Evolutionary conservation across 2,113 vertebrate genomes (phyloP).

Genomic region (Alethe castanea): DNA sequence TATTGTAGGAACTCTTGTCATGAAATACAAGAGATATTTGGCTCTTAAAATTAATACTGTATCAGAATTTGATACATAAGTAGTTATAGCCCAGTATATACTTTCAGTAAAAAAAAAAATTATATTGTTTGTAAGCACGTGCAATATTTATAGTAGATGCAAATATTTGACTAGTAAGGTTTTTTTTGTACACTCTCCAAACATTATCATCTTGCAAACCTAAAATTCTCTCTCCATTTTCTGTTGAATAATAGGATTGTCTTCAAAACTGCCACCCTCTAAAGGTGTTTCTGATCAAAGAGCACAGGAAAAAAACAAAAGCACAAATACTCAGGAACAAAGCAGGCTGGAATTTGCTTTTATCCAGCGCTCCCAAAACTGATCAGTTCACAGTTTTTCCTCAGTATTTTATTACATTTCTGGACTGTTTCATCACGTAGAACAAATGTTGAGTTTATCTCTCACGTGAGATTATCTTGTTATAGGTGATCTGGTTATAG

Average conservation of each 20-base stretch:
- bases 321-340: neutral
- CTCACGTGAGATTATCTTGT: slow-evolving; percentile 27
- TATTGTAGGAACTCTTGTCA: neutral
- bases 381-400: neutral
- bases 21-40: neutral
- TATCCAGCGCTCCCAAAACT: neutral
- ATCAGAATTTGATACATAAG: neutral
- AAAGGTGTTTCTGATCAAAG: neutral
- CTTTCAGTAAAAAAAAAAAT: neutral
- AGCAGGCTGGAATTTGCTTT: neutral
- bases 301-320: neutral
- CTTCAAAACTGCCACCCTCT: neutral
- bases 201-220: neutral
- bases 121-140: neutral
- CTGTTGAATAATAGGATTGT: neutral
- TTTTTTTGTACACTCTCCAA: neutral
- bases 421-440: slow-evolving; percentile 6
- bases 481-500: slow-evolving; percentile 50
- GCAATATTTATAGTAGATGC: neutral
- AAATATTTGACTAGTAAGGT: neutral
- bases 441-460: slow-evolving; percentile 11
- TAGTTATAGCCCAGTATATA: neutral
- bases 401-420: slow-evolving; percentile 4
- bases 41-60: neutral
- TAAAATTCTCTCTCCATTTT: neutral